Percentiles rank a stretch among this genome's conserved stretches.
phyloP scores from a whole-genome alignment of 2,888 invertebrate species.

The Pterobdella sp. region DNA sequence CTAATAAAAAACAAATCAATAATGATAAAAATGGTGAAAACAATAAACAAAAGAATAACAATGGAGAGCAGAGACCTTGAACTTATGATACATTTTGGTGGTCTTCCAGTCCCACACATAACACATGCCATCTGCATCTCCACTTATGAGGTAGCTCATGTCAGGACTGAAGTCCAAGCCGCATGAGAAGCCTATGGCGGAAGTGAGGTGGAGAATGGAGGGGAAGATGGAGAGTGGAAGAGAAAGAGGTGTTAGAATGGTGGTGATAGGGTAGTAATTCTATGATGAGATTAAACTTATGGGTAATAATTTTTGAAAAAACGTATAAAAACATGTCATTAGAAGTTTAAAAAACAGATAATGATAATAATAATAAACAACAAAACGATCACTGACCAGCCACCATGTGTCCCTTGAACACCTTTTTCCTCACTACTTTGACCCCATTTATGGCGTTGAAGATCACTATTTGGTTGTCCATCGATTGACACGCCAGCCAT shows the following conservation, averaged over 20 bases:
- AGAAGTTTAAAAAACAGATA: no score
- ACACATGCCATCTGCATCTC: constrained; percentile 96
- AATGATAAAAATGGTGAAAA: constrained; percentile 5
- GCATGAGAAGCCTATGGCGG: constrained; percentile 72
- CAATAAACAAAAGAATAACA: neutral
- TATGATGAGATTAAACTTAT: no score
- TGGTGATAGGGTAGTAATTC: no score
- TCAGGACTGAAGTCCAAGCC: constrained; percentile 93
- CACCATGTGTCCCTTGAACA: constrained; percentile 94
- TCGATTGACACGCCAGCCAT: constrained; percentile 97
- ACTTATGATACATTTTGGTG: constrained; percentile 91
- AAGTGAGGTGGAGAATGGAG: no score
- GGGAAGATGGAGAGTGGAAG: no score
- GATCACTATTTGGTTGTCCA: constrained; percentile 97
- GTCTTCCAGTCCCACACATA: constrained; percentile 99
- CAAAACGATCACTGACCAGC: constrained; percentile 59
- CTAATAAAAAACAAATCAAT: neutral
- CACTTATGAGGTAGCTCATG: constrained; percentile 94
- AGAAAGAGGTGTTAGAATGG: no score
- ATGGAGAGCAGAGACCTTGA: constrained; percentile 53
- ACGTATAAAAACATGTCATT: no score
- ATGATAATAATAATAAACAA: no score
- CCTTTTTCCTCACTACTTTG: constrained; percentile 94
- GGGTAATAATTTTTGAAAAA: no score
- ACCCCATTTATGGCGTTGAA: constrained; percentile 94